Evolutionary conservation across 2,888 invertebrate species (phyloP), one percentile per base, ranked within the genome.

Genomic region (Cantharis flavilabris): DNA sequence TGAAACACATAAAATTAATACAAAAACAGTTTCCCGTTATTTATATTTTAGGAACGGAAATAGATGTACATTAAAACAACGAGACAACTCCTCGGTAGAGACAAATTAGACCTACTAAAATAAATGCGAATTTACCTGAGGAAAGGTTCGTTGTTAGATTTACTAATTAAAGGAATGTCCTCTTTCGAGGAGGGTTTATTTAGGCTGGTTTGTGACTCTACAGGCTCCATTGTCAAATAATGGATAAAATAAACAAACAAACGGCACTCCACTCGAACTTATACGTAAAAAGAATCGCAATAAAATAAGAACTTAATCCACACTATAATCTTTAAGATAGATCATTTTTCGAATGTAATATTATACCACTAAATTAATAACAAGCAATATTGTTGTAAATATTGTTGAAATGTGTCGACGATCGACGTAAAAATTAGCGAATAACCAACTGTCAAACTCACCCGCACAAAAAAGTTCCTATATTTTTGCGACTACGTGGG

Each of bases 121-220:
- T 69, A 67, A 63, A 65, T 14, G 10, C 3, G 23, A 16, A 16
- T 30, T 26, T 76, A 79, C 78, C 76, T 90, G 88, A 92, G 90
- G 84, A 90, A 90, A 86, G 91, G 91, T 85, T 91, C 90, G 86
- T 89, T 91, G 81, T 89, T 90, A 77, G 92, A 89, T 86, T 92
- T 93, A 83, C 91, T 91, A 86, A 94, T 92, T 84, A 94, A 87
- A 71, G 94, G 94, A 84, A 93, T 92, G 86, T 93, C 93, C 88
- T 94, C 94, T 86, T 90, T 93, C 23, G 87, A 88, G 30, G 87
- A 86, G 71, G 83, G 84, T 84, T 88, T 89, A 69, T 85, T 86
- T 72, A 87, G 84, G 81, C 84, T 88, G 82, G 84, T 87, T 83
- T 88, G 88, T 74, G 89, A 87, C 83, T 88, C 88, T 62, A 84